Percentiles rank a stretch among this genome's conserved stretches.
phyloP scores from a whole-genome alignment of 2,113 vertebrate species.

The Pipra filicauda region DNA sequence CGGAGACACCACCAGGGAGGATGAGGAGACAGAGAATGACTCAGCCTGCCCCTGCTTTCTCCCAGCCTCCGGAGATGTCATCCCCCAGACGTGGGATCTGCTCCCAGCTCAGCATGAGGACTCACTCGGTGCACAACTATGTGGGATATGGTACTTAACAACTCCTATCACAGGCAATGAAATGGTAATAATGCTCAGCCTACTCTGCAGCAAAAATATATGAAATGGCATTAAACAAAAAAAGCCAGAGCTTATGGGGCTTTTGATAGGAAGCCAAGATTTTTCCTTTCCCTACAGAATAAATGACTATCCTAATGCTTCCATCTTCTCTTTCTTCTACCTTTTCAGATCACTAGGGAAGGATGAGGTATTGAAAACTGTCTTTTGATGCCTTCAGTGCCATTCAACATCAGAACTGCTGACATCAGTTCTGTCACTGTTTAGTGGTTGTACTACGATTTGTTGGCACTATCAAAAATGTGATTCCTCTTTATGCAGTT shows the following conservation, averaged over 20 bases:
- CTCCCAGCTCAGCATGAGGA: constrained; percentile 58
- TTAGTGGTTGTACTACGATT: neutral
- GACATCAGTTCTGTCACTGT: neutral
- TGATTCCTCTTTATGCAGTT: neutral
- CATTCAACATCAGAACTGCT: constrained; percentile 4
- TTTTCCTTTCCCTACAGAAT: neutral
- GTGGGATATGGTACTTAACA: constrained; percentile 61
- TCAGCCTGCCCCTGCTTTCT: constrained; percentile 9
- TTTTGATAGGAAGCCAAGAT: constrained; percentile 16
- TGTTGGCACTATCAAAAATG: neutral
- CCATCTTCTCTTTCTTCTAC: constrained; percentile 28
- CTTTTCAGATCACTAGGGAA: constrained; percentile 37
- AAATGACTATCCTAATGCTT: constrained; percentile 24
- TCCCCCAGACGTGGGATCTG: constrained; percentile 39
- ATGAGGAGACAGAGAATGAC: constrained; percentile 49
- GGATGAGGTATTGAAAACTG: neutral
- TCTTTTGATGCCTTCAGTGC: neutral
- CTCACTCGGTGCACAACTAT: neutral
- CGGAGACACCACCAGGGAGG: constrained; percentile 33
- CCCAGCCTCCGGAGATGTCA: constrained; percentile 28
- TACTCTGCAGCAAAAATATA: constrained; percentile 68
- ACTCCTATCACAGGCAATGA: constrained; percentile 58
- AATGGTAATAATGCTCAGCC: constrained; percentile 60
- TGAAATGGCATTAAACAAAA: constrained; percentile 69
- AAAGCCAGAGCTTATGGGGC: constrained; percentile 42